These are phyloP conservation scores for Nomada flava DNA, from an alignment of 2,888 invertebrate species.

Conservation along the genomic window DNA sequence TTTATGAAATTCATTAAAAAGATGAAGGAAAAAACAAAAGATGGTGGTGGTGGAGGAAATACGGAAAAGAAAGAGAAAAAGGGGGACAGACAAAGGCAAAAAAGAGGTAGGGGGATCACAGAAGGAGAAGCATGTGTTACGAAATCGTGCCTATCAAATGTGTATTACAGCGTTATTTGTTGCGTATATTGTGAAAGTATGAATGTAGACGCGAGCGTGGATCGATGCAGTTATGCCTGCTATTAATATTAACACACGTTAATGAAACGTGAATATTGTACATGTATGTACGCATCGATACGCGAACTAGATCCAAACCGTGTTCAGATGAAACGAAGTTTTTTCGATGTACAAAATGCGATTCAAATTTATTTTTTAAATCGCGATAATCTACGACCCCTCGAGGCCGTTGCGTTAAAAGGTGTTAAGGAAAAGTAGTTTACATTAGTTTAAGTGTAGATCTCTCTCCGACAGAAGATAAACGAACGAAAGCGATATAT, in stretches of 20 bases:
- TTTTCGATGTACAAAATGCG: constrained; percentile 76
- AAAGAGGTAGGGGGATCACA: neutral
- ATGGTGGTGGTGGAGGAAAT: neutral
- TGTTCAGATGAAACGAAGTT: constrained; percentile 61
- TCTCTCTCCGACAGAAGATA: constrained; percentile 47
- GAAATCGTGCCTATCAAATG: constrained; percentile 49
- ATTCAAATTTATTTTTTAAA: constrained; percentile 77
- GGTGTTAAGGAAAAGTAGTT: constrained; percentile 35
- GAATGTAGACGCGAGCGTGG: constrained; percentile 53
- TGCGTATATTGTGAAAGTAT: constrained; percentile 43
- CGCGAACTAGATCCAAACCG: constrained; percentile 52
- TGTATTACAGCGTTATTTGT: constrained; percentile 49
- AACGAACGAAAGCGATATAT: constrained; percentile 18
- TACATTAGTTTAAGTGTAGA: constrained; percentile 56
- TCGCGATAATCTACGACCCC: constrained; percentile 43
- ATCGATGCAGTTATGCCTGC: constrained; percentile 31
- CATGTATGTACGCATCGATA: constrained; percentile 36
- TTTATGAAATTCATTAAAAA: constrained; percentile 21
- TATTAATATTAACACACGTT: neutral
- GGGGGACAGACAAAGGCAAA: neutral
- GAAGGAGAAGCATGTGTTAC: constrained; percentile 6
- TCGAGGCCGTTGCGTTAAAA: constrained; percentile 35
- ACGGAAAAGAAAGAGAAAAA: neutral
- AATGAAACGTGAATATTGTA: neutral
- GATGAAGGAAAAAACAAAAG: neutral